Percentiles rank a stretch among this genome's conserved stretches.
phyloP scores from a whole-genome alignment of 2,888 invertebrate species.

The Prosapia bicincta region DNA sequence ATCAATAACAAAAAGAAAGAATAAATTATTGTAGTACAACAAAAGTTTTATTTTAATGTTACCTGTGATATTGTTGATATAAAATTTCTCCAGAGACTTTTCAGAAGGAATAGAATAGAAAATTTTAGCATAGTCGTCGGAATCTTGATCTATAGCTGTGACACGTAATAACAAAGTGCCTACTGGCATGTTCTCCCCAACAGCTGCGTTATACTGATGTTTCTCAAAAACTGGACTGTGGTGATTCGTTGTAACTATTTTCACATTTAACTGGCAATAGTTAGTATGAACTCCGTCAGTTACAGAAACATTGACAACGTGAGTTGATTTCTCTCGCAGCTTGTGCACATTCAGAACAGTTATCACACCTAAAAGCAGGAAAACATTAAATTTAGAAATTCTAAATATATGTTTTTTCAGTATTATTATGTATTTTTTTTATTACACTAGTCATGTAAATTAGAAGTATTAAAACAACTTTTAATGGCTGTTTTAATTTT shows the following conservation, averaged over 20 bases:
- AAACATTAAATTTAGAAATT: too few species aligned
- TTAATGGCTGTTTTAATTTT: too few species aligned
- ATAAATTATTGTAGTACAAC: too few species aligned
- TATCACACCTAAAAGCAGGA: conserved; percentile 57
- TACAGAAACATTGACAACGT: conserved; percentile 85
- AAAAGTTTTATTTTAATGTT: conserved; percentile 12
- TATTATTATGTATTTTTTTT: too few species aligned
- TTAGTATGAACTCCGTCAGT: conserved; percentile 94
- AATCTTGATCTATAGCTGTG: conserved; percentile 67
- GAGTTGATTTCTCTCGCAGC: conserved; percentile 61
- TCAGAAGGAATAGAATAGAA: conserved; percentile 77
- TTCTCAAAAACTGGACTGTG: conserved; percentile 76
- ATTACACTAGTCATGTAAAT: too few species aligned
- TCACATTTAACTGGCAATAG: conserved; percentile 76
- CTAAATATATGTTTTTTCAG: too few species aligned
- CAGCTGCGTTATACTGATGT: conserved; percentile 71
- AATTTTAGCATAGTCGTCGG: conserved; percentile 51
- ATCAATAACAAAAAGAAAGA: too few species aligned
- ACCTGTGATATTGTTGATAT: conserved; percentile 67
- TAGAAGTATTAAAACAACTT: too few species aligned
- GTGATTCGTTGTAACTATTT: conserved; percentile 72
- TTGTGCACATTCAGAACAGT: conserved; percentile 71
- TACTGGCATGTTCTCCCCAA: conserved; percentile 77
- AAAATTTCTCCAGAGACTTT: conserved; percentile 65
- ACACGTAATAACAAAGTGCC: conserved; percentile 74